phyloP scores from a whole-genome alignment of 1,140 invertebrate genomes.

The Anoplolepis gracilipes region DNA sequence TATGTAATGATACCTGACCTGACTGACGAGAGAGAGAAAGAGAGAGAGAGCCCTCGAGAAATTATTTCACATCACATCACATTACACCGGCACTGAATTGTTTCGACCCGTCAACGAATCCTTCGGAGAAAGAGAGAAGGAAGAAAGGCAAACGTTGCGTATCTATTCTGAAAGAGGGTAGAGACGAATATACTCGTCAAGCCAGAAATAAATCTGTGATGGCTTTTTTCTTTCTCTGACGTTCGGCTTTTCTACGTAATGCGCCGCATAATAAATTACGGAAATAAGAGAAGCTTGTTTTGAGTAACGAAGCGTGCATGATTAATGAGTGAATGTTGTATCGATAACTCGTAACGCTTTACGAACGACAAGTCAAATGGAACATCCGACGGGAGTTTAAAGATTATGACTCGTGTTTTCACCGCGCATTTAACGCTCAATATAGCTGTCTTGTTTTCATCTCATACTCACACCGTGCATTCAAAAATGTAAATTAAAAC shows the following conservation, averaged over 20 bases:
- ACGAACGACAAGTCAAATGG: conserved; percentile 48
- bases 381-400: conserved; percentile 52
- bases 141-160: neutral
- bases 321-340: conserved; percentile 57
- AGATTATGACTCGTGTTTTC: conserved; percentile 51
- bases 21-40: no score
- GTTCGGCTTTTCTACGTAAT: conserved; percentile 37
- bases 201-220: conserved; percentile 39
- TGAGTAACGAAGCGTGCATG: conserved; percentile 39
- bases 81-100: conserved; percentile 20
- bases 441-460: conserved; percentile 35
- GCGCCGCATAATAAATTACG: conserved; percentile 46
- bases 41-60: no score
- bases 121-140: neutral
- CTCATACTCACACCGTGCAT: neutral
- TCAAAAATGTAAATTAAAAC: neutral
- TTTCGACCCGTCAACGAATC: conserved; percentile 34
- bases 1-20: conserved; percentile 46
- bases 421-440: conserved; percentile 41
- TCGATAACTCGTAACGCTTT: conserved; percentile 52
- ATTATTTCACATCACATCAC: conserved; percentile 46
- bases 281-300: conserved; percentile 40
- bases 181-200: conserved; percentile 56
- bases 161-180: conserved; percentile 20
- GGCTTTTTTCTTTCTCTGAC: neutral